A percentile compares a stretch with the other conserved stretches of the same genome.
phyloP scores from a whole-genome alignment of 2,888 invertebrate genomes.

The Harpagoxenus sublaevis region DNA sequence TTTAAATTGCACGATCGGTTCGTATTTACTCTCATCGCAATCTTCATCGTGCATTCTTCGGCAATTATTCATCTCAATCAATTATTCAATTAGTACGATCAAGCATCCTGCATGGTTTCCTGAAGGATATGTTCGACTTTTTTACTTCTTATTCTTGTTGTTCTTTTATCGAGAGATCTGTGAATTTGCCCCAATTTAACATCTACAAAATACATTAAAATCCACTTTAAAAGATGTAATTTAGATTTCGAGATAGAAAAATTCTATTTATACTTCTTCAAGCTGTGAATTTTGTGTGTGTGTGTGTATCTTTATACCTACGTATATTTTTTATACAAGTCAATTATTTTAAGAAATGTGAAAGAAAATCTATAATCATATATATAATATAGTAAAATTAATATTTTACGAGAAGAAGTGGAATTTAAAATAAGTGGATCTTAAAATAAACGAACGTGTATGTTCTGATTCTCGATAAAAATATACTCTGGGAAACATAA shows the following conservation, averaged over 20 bases:
- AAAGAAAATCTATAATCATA: not conserved
- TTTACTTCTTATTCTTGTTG: not conserved
- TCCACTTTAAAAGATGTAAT: not conserved
- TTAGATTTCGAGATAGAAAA: not conserved
- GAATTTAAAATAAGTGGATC: no score
- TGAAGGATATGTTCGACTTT: not conserved
- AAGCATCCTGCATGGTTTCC: not conserved
- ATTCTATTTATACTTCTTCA: not conserved
- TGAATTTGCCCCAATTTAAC: not conserved
- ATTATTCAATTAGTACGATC: not conserved
- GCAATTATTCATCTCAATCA: conserved; percentile 17
- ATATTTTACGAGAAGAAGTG: not conserved
- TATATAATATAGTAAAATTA: not conserved
- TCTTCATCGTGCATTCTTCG: conserved; percentile 4
- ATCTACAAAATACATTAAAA: not conserved
- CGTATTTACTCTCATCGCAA: not conserved
- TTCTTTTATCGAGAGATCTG: not conserved
- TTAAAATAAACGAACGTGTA: not conserved
- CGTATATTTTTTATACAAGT: not conserved
- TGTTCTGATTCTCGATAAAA: not conserved
- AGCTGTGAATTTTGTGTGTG: not conserved
- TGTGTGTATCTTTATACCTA: not conserved
- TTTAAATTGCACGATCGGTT: conserved; percentile 3
- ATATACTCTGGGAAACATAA: no score
- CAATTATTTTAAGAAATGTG: not conserved